Percentiles rank a stretch among this genome's conserved stretches.
phyloP scores from a whole-genome alignment of 1,140 invertebrate genomes.

The Ceratitis capitata region DNA sequence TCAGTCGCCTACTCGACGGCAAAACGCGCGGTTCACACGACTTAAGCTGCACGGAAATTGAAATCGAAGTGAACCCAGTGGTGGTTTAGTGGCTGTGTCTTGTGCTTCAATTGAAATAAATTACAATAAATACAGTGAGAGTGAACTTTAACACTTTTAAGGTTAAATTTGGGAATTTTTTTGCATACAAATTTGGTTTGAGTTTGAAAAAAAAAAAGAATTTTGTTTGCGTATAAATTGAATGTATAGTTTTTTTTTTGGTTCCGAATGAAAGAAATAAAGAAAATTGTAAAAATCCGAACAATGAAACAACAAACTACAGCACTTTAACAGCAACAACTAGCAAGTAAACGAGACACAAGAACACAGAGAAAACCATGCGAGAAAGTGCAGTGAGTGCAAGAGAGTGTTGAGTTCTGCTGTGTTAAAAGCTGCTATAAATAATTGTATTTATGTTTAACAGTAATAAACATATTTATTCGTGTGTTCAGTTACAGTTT shows the following conservation, averaged over 20 bases:
- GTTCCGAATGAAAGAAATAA: neutral
- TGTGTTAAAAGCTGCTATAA: neutral
- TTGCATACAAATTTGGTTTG: neutral
- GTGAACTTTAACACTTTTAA: neutral
- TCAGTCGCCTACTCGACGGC: constrained; percentile 10
- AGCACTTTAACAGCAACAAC: neutral
- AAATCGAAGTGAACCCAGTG: neutral
- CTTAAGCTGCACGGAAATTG: neutral
- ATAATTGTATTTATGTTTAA: neutral
- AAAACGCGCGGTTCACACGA: neutral
- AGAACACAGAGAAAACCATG: neutral
- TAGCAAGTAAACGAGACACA: neutral
- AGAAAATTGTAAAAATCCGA: neutral
- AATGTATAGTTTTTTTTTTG: neutral
- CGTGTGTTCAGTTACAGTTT: neutral
- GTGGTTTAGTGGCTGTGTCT: too few relatives aligned
- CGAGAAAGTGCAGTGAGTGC: neutral
- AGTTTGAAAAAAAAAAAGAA: neutral
- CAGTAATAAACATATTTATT: neutral
- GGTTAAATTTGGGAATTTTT: neutral
- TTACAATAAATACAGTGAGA: neutral
- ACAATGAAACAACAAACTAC: neutral
- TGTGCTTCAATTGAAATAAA: neutral
- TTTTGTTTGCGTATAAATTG: neutral
- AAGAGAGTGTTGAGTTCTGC: neutral